Percentiles rank a stretch among this genome's conserved stretches.
phyloP scores from a whole-genome alignment of 2,113 vertebrate species.

The Maccullochella peelii region DNA sequence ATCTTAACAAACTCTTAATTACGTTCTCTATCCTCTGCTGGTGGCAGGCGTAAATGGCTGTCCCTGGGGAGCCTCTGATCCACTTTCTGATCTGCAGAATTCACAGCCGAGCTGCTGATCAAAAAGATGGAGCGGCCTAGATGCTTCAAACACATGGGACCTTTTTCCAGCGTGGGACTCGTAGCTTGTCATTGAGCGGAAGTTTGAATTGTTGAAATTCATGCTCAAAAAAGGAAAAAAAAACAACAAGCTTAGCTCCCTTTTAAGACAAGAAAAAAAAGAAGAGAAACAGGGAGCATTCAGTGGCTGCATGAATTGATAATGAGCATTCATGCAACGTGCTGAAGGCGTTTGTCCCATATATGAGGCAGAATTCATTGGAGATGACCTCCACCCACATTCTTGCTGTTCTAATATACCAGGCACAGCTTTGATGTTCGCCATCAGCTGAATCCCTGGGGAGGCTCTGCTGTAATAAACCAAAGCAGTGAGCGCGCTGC shows the following conservation, averaged over 20 bases:
- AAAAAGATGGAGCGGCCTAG: slow-evolving; percentile 82
- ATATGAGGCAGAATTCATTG: slow-evolving; percentile 74
- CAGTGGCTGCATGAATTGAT: slow-evolving; percentile 78
- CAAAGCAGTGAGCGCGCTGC: slow-evolving; percentile 28
- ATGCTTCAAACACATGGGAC: slow-evolving; percentile 83
- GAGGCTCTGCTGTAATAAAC: slow-evolving; percentile 68
- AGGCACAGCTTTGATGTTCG: slow-evolving; percentile 77
- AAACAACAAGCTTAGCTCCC: slow-evolving; percentile 16
- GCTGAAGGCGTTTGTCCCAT: slow-evolving; percentile 77
- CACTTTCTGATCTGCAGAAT: slow-evolving; percentile 83
- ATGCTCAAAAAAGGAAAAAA: slow-evolving; percentile 41
- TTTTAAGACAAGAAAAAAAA: slow-evolving; percentile 55
- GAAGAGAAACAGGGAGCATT: slow-evolving; percentile 56
- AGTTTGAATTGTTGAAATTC: slow-evolving; percentile 78
- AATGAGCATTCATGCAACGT: slow-evolving; percentile 74
- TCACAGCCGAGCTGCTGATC: slow-evolving; percentile 81
- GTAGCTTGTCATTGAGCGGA: slow-evolving; percentile 74
- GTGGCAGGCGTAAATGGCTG: slow-evolving; percentile 80
- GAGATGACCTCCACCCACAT: slow-evolving; percentile 84
- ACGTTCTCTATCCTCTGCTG: slow-evolving; percentile 76
- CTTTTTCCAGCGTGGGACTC: slow-evolving; percentile 74
- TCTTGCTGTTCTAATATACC: slow-evolving; percentile 71
- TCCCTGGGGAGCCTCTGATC: slow-evolving; percentile 82
- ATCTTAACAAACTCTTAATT: slow-evolving; percentile 84
- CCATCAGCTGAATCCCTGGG: slow-evolving; percentile 78